Evolutionary conservation across 2,888 invertebrate species (phyloP).

Genomic region (Lymantria dispar): DNA sequence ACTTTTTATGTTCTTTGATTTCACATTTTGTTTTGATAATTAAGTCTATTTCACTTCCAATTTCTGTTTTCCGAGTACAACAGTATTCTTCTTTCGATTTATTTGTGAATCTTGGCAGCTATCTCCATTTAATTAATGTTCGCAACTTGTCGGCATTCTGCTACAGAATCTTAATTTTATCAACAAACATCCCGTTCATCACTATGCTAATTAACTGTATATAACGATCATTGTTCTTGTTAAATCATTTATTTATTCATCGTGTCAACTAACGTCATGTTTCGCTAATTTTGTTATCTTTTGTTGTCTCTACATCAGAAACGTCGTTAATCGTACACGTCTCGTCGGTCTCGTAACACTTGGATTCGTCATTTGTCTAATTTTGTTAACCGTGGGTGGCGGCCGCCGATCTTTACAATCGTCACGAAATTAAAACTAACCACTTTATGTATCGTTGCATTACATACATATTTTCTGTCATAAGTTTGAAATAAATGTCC

Average conservation of each 20-base stretch:
- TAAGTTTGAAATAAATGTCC: slow-evolving; percentile 11
- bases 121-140: slow-evolving; percentile 1
- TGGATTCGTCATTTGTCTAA: slow-evolving; percentile 55
- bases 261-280: not conserved
- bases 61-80: not conserved
- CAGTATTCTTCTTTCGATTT: not conserved
- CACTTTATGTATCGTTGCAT: slow-evolving; percentile 15
- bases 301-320: slow-evolving; percentile 5
- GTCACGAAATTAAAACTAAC: slow-evolving; percentile 39
- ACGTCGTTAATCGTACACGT: slow-evolving; percentile 8
- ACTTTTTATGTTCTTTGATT: slow-evolving; percentile 4
- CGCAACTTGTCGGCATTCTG: slow-evolving; percentile 2
- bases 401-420: slow-evolving; percentile 34
- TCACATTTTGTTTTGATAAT: slow-evolving; percentile 3
- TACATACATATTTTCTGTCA: slow-evolving; percentile 12
- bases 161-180: slow-evolving; percentile 4
- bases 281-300: slow-evolving; percentile 3
- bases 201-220: slow-evolving; percentile 11
- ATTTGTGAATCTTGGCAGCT: slow-evolving; percentile 4
- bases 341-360: slow-evolving; percentile 10
- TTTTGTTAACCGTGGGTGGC: slow-evolving; percentile 60
- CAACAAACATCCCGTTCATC: slow-evolving; percentile 3
- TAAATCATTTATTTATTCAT: slow-evolving; percentile 4
- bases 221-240: slow-evolving; percentile 5
- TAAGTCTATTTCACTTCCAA: not conserved